phyloP scores from a whole-genome alignment of 2,113 vertebrate species.

The Anguilla japonica region DNA sequence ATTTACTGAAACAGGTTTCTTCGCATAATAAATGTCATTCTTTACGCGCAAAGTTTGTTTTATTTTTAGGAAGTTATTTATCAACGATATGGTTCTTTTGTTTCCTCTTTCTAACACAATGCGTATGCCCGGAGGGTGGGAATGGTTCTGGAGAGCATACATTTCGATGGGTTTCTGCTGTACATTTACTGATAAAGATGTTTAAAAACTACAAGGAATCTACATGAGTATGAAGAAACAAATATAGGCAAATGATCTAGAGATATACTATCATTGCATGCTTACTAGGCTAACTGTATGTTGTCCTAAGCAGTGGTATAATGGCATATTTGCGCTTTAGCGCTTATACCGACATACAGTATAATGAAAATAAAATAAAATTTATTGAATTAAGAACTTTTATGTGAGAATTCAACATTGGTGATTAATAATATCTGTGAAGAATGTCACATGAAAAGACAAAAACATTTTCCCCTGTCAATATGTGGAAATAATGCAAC shows the following conservation, averaged over 20 bases:
- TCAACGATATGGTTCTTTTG: slow-evolving; percentile 20
- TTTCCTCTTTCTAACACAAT: slow-evolving; percentile 24
- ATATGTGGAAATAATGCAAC: background rate
- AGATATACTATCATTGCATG: too few relatives aligned
- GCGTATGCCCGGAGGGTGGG: background rate
- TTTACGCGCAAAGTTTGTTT: slow-evolving; percentile 9
- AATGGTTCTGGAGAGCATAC: background rate
- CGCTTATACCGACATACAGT: too few relatives aligned
- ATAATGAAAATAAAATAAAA: background rate
- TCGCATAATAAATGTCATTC: slow-evolving; percentile 3
- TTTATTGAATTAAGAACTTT: background rate
- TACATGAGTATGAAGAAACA: background rate
- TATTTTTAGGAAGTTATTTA: slow-evolving; percentile 32
- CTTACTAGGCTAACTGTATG: too few relatives aligned
- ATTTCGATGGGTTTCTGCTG: background rate
- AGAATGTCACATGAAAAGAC: background rate
- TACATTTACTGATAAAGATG: background rate
- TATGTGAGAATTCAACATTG: background rate
- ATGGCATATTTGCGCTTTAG: too few relatives aligned
- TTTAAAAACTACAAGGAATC: background rate
- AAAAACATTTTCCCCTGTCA: background rate
- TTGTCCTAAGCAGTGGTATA: too few relatives aligned
- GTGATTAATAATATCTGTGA: background rate
- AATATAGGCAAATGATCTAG: background rate
- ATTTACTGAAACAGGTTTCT: background rate